Conservation (phyloP, 2,888 invertebrate genomes). For the Campopleginae sp. region DNA sequence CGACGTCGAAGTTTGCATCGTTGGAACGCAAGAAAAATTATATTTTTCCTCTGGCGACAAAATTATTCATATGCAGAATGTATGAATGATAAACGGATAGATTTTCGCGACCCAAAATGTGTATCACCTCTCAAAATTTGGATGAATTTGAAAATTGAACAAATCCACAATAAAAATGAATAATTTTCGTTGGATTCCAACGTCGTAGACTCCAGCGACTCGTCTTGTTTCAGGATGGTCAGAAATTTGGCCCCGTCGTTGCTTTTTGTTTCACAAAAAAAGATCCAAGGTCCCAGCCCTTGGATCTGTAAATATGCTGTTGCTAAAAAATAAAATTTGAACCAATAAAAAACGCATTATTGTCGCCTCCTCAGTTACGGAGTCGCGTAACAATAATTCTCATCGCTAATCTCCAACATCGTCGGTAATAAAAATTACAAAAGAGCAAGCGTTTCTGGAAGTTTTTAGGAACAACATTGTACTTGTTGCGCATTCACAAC, state of each 20-base stretch:
- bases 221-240: background rate
- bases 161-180: too few species aligned
- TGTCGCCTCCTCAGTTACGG: background rate
- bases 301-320: background rate
- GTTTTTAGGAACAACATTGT: constrained; percentile 24
- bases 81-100: too few species aligned
- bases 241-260: background rate
- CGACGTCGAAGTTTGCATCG: too few species aligned
- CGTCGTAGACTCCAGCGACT: too few species aligned
- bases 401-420: background rate
- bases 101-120: too few species aligned
- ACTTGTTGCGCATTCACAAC: background rate
- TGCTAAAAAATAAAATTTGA: background rate
- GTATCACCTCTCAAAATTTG: too few species aligned
- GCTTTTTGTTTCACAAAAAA: background rate
- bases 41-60: too few species aligned
- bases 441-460: constrained; percentile 35
- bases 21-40: too few species aligned
- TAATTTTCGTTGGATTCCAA: too few species aligned
- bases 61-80: too few species aligned
- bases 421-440: background rate
- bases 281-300: background rate
- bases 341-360: background rate
- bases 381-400: constrained; percentile 2
- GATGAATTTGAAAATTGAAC: too few species aligned